Evolutionary conservation across 1,140 invertebrate species (phyloP).

Genomic region (Sarcophaga bullata): DNA sequence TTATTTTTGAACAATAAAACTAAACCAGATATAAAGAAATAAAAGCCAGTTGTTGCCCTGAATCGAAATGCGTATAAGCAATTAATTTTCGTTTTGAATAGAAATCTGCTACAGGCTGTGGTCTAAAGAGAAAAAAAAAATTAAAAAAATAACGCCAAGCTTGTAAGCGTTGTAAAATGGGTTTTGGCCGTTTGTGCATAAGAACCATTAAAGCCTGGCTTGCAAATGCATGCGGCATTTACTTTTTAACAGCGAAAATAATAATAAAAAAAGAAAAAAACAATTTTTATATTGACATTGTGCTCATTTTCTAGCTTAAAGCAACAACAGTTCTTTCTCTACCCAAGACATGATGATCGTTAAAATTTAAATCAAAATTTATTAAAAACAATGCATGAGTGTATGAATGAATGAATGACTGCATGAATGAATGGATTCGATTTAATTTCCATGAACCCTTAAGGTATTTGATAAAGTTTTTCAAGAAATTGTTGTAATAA

Average conservation of each 20-base stretch:
- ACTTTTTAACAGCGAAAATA: background rate
- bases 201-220: background rate
- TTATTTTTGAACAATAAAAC: too few relatives aligned
- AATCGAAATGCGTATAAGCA: constrained; percentile 20
- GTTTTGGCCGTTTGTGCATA: background rate
- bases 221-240: background rate
- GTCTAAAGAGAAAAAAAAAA: background rate
- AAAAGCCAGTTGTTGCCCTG: constrained; percentile 18
- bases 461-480: constrained; percentile 15
- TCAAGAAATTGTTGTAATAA: background rate
- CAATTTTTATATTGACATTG: constrained; percentile 26
- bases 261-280: background rate
- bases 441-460: background rate
- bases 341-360: background rate
- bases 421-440: background rate
- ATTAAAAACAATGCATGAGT: background rate
- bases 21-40: background rate
- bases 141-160: background rate
- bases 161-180: background rate
- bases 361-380: constrained; percentile 11
- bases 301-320: constrained; percentile 8
- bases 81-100: constrained; percentile 5
- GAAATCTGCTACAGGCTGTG: background rate
- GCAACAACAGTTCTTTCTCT: background rate
- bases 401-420: background rate